Base-by-base conservation (phyloP, 2,888 invertebrate species). In the Nyleta sp. region DNA sequence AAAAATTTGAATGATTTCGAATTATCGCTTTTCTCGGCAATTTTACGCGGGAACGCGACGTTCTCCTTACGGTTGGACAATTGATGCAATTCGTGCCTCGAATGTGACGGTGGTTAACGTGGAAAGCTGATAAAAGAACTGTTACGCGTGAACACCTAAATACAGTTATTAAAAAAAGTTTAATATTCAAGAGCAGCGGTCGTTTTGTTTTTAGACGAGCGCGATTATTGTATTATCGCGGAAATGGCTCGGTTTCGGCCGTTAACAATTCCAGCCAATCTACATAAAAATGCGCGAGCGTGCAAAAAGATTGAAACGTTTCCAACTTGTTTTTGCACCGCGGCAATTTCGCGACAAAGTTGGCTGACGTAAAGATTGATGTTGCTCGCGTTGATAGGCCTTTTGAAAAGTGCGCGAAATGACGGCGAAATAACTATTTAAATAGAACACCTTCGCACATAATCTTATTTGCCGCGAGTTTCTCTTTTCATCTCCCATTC, bases 401-500 rank as follows among this genome's bases (percentile, higher is more conserved):
- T 13, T 60, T 68, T 52, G 18, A 48, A 50, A 7, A 48, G 48
- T 11, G 31, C n/a, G 22, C 20, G 24, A 24, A 52, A 52, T 44
- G 59, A 48, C 40, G 17, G 28, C 68, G 48, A 52, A 67, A 60
- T 59, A 67, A 46, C 48, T 59, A 33, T 62, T 68, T 38, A 70
- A 68, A 64, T 64, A 44, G 68, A 70, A 75, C 38, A 60, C 53
- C 57, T 62, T 74, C 44, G 13, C 64, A 50, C 48, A 28, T 67
- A 53, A 62, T 68, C 33, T 68, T 35, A 55, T 68, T 53, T 68
- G 50, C 10, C 15, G 15, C 20, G 40, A 57, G 35, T 75, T 76
- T 76, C 70, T 76, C 62, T 38, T 76, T 76, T 64, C 75, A 64
- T 76, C 50, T 46, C 13, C n/a, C 46, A 53, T 62, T 55, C 17